phyloP scores from a whole-genome alignment of 2,888 invertebrate genomes.

The Drosophila eohydei region DNA sequence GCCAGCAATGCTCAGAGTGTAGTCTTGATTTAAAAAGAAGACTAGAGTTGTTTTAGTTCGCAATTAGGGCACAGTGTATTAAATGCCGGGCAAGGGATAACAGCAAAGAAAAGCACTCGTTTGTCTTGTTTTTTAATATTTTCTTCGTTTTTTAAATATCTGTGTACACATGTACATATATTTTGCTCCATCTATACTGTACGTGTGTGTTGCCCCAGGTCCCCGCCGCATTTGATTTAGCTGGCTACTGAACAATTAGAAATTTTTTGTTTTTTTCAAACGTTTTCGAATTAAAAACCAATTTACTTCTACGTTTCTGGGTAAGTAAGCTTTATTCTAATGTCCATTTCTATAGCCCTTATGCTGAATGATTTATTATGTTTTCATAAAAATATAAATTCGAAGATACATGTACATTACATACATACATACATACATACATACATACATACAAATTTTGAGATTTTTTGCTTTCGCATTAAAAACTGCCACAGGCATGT shows the following conservation, averaged over 20 bases:
- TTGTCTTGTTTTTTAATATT: conserved; percentile 55
- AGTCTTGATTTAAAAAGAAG: conserved; percentile 24
- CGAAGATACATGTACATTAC: conserved; percentile 6
- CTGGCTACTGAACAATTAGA: conserved; percentile 16
- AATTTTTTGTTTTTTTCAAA: conserved; percentile 16
- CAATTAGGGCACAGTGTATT: conserved; percentile 3
- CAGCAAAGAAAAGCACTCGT: conserved; percentile 29
- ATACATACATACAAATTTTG: neutral
- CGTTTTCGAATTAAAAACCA: conserved; percentile 16
- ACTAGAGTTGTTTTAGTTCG: conserved; percentile 16
- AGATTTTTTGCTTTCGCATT: neutral
- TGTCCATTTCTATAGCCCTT: neutral
- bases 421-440: neutral
- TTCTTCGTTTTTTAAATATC: conserved; percentile 57
- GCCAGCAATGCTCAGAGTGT: conserved; percentile 2
- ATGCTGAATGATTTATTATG: neutral
- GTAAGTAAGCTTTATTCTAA: neutral
- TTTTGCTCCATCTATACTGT: conserved; percentile 24
- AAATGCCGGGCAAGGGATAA: conserved; percentile 26
- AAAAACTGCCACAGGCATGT: no score
- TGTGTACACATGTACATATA: conserved; percentile 50
- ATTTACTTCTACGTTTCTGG: conserved; percentile 8
- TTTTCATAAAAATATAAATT: neutral
- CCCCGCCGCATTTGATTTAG: conserved; percentile 17
- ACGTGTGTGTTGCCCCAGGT: conserved; percentile 36